These are phyloP conservation scores for Orchesella cincta DNA, from an alignment of 1,140 invertebrate species.

Conservation along the genomic window DNA sequence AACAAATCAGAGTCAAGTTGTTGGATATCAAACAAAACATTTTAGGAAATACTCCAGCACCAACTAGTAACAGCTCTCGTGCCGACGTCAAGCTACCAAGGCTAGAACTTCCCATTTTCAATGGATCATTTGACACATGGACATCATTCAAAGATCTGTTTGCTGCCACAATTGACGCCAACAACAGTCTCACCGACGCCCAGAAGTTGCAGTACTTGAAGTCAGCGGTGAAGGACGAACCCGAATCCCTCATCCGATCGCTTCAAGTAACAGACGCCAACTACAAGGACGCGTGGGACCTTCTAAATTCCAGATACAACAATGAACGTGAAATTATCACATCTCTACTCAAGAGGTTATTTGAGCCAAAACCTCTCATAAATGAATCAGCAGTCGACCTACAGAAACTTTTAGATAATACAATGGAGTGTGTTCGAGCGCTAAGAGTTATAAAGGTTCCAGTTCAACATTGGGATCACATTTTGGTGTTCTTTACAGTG, in stretches of 20 bases:
- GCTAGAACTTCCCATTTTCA: conserved; percentile 33
- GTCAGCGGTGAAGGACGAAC: conserved; percentile 23
- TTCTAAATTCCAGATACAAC: conserved; percentile 11
- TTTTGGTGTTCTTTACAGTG: conserved; percentile 43
- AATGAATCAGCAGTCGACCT: conserved; percentile 31
- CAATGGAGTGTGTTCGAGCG: conserved; percentile 36
- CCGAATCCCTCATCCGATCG: not conserved
- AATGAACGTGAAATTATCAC: conserved; percentile 23
- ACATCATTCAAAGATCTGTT: conserved; percentile 38
- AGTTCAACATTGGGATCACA: conserved; percentile 42
- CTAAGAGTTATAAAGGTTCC: conserved; percentile 42
- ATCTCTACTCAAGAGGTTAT: not conserved
- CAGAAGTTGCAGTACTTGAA: conserved; percentile 38
- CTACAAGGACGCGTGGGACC: conserved; percentile 22
- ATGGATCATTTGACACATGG: conserved; percentile 28
- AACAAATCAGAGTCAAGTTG: too few relatives aligned
- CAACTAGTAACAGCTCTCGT: too few relatives aligned
- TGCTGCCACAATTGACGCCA: conserved; percentile 21
- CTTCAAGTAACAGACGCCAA: conserved; percentile 16
- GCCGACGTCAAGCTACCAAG: conserved; percentile 29
- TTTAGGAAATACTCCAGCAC: too few relatives aligned
- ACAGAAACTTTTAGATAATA: conserved; percentile 38
- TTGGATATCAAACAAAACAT: too few relatives aligned
- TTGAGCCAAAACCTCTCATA: not conserved
- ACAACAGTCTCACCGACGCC: not conserved